A percentile compares a stretch with the other conserved stretches of the same genome.
These are phyloP conservation scores for Spinus pinus DNA, from an alignment of 2,797 vertebrate species.

Conservation along the genomic window DNA sequence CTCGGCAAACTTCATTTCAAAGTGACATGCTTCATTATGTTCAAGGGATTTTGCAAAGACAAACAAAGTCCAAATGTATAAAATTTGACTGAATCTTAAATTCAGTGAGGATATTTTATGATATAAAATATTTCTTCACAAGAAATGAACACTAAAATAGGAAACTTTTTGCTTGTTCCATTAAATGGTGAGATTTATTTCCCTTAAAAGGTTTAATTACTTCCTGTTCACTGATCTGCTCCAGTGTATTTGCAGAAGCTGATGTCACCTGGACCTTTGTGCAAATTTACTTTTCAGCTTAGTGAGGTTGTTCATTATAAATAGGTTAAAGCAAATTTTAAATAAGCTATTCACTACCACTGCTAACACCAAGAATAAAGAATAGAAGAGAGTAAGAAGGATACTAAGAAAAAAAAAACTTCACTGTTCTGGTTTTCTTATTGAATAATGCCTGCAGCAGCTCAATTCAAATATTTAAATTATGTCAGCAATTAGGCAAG, in stretches of 20 bases:
- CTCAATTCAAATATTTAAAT: background rate
- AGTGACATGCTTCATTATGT: background rate
- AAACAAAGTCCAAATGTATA: background rate
- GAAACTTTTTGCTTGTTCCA: background rate
- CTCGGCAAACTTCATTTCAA: background rate
- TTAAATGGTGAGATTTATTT: conserved; percentile 17
- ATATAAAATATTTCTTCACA: background rate
- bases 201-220: conserved; percentile 33
- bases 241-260: conserved; percentile 47
- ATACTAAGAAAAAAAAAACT: background rate
- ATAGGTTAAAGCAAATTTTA: conserved; percentile 44
- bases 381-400: background rate
- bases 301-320: conserved; percentile 26
- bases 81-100: background rate
- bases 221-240: conserved; percentile 49
- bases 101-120: background rate
- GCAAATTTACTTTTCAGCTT: conserved; percentile 60
- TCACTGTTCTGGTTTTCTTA: background rate
- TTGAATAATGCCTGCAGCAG: background rate
- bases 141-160: background rate
- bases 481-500: background rate
- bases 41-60: background rate
- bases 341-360: background rate
- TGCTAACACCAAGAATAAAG: background rate
- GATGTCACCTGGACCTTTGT: conserved; percentile 44